These are phyloP conservation scores for Gobionotothen gibberifrons DNA, from an alignment of 2,797 vertebrate species.

Conservation along the genomic window DNA sequence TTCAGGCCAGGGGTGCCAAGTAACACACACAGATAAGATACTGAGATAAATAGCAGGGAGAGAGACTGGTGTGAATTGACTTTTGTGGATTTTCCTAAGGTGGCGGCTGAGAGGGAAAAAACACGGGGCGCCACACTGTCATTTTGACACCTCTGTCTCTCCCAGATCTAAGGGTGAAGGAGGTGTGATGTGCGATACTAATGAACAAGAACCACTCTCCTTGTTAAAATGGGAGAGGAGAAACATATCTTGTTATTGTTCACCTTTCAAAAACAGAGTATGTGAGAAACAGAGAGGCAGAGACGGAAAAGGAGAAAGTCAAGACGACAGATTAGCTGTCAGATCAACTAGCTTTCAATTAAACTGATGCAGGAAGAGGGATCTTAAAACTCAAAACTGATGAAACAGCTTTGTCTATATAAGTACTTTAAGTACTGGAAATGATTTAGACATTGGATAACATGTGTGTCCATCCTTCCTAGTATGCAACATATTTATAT, in stretches of 20 bases:
- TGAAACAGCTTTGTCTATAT: no score
- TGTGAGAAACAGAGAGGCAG: conserved; percentile 35
- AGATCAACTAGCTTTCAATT: conserved; percentile 65
- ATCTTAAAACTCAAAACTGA: conserved; percentile 26
- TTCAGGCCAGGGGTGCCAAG: conserved; percentile 51
- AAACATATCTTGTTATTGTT: conserved; percentile 72
- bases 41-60: conserved; percentile 41
- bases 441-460: not conserved
- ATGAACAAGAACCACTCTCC: conserved; percentile 73
- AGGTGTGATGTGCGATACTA: conserved; percentile 77
- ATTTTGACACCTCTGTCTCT: conserved; percentile 77
- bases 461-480: not conserved
- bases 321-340: conserved; percentile 38
- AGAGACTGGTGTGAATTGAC: conserved; percentile 65
- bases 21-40: conserved; percentile 51
- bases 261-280: conserved; percentile 61
- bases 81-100: conserved; percentile 66
- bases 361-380: conserved; percentile 24
- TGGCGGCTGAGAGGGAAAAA: conserved; percentile 52
- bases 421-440: not conserved
- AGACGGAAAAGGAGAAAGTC: conserved; percentile 37
- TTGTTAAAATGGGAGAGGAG: conserved; percentile 71
- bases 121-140: conserved; percentile 43
- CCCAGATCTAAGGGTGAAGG: conserved; percentile 72
- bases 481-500: not conserved